Percentiles rank a stretch among this genome's conserved stretches.
Evolutionary conservation across 2,888 invertebrate genomes (phyloP).

Genomic region (Papilio protenor): DNA sequence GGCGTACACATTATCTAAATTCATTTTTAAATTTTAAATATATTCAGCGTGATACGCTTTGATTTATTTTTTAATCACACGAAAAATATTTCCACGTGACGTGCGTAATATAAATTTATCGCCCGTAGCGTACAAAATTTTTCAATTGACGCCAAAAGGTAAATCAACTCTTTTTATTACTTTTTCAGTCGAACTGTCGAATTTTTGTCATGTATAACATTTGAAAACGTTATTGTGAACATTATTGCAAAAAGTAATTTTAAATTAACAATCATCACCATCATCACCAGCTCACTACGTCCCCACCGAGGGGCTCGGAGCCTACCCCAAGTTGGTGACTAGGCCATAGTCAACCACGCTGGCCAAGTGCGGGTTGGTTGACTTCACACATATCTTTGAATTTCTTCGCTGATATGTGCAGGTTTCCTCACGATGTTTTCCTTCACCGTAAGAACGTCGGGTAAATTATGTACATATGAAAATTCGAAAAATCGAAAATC

Average conservation of each 20-base stretch:
- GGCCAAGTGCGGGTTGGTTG: too few species aligned
- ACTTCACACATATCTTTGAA: too few species aligned
- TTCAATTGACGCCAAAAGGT: slow-evolving; percentile 25
- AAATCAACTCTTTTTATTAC: slow-evolving; percentile 24
- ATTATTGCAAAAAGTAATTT: background rate
- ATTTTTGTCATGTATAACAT: background rate
- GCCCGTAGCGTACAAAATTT: slow-evolving; percentile 23
- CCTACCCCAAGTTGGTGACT: too few species aligned
- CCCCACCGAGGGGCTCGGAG: too few species aligned
- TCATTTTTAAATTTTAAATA: slow-evolving; percentile 2
- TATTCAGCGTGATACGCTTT: background rate
- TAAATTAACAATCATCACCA: background rate
- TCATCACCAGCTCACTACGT: too few species aligned
- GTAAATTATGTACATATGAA: too few species aligned
- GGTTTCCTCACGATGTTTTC: too few species aligned
- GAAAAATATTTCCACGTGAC: slow-evolving; percentile 22
- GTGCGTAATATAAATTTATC: slow-evolving; percentile 24
- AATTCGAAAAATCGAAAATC: too few species aligned
- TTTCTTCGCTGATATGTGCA: too few species aligned
- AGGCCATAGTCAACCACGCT: too few species aligned
- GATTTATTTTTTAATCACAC: slow-evolving; percentile 24
- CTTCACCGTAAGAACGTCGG: too few species aligned
- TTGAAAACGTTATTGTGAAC: background rate
- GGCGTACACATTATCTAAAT: background rate
- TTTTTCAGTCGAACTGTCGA: slow-evolving; percentile 6